Evolutionary conservation across 2,797 vertebrate genomes (phyloP).

Genomic region (Pempheris klunzingeri): DNA sequence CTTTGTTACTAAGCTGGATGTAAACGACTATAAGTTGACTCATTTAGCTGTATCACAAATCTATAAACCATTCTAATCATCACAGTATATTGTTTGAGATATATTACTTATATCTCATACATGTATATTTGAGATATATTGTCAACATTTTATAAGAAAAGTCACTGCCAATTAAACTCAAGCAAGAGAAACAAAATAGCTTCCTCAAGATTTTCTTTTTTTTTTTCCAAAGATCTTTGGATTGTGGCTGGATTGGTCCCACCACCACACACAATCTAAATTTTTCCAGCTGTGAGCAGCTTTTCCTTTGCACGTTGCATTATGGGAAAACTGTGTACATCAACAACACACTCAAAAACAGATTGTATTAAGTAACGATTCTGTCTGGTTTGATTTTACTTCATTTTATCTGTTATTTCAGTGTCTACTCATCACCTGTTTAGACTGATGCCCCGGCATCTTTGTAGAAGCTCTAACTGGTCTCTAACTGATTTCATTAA

Average conservation of each 20-base stretch:
- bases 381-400: slow-evolving; percentile 8
- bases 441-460: no score
- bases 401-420: background rate
- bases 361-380: background rate
- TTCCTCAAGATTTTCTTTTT: slow-evolving; percentile 8
- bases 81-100: background rate
- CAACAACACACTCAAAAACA: background rate
- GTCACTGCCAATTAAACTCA: background rate
- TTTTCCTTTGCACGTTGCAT: slow-evolving; percentile 11
- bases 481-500: no score
- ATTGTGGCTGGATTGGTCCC: slow-evolving; percentile 4
- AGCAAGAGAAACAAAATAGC: slow-evolving; percentile 11
- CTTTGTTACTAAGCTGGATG: background rate
- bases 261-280: slow-evolving; percentile 12
- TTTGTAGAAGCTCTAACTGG: no score
- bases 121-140: no score
- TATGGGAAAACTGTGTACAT: slow-evolving; percentile 20
- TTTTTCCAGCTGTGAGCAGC: slow-evolving; percentile 4
- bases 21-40: background rate
- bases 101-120: no score
- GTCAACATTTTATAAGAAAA: background rate
- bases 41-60: background rate
- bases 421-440: background rate
- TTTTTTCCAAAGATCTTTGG: slow-evolving; percentile 10
- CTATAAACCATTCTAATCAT: background rate